Evolutionary conservation across 1,140 invertebrate species (phyloP).

Genomic region (Pygmarrhopalites habei): DNA sequence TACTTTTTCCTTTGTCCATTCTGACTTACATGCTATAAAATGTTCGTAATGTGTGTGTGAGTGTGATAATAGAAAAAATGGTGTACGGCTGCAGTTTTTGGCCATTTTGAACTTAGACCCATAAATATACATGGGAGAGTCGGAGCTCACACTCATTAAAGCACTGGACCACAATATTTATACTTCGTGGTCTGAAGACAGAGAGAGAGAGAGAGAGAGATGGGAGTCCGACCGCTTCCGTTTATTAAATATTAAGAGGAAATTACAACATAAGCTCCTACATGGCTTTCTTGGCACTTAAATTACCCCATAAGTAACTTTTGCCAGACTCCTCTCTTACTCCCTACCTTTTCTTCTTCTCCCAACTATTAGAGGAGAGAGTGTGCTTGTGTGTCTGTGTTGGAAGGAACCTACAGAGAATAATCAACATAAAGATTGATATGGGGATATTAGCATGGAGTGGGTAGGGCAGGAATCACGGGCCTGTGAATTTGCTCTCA

Average conservation of each 20-base stretch:
- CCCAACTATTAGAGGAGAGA: too few species aligned
- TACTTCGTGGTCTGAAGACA: constrained; percentile 20
- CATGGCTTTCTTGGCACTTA: not conserved
- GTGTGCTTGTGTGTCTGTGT: too few species aligned
- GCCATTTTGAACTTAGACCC: too few species aligned
- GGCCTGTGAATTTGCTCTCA: constrained; percentile 7
- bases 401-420: too few species aligned
- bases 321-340: not conserved
- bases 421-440: constrained; percentile 7
- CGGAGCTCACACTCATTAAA: constrained; percentile 21
- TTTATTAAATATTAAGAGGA: not conserved
- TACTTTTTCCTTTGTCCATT: too few species aligned
- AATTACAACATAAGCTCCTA: not conserved
- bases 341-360: too few species aligned
- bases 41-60: too few species aligned
- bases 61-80: too few species aligned
- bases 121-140: too few species aligned
- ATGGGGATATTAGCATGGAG: constrained; percentile 4
- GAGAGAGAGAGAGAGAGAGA: constrained; percentile 13
- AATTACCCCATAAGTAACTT: not conserved
- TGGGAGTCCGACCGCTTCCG: constrained; percentile 19
- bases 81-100: too few species aligned
- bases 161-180: constrained; percentile 21
- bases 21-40: too few species aligned
- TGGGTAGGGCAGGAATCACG: constrained; percentile 24